Percentiles rank a stretch among this genome's conserved stretches.
phyloP scores from a whole-genome alignment of 1,140 invertebrate genomes.

The Nomia melanderi region DNA sequence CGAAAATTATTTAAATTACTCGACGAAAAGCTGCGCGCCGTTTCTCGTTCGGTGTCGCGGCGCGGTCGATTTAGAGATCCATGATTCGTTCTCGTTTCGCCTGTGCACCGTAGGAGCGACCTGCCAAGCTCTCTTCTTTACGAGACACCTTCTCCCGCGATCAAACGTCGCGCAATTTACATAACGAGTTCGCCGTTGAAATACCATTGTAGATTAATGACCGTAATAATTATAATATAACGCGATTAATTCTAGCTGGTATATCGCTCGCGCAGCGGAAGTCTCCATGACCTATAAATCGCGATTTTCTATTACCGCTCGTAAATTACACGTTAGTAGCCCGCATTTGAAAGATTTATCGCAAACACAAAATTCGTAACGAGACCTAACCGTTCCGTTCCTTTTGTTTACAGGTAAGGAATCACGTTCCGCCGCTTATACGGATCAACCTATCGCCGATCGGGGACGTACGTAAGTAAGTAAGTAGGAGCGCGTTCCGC shows the following conservation, averaged over 20 bases:
- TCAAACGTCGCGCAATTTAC: constrained; percentile 49
- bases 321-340: not conserved
- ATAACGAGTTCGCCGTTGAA: constrained; percentile 29
- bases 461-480: no score
- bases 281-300: constrained; percentile 46
- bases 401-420: constrained; percentile 51
- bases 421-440: not conserved
- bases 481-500: no score
- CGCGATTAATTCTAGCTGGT: constrained; percentile 53
- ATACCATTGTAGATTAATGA: constrained; percentile 43
- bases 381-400: not conserved
- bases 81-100: no score
- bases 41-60: no score
- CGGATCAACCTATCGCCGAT: constrained; percentile 8
- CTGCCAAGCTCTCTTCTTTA: constrained; percentile 16
- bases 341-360: not conserved
- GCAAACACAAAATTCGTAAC: not conserved
- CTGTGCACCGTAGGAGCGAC: not conserved
- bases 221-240: constrained; percentile 59
- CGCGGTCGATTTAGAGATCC: no score
- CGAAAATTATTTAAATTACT: no score
- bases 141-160: constrained; percentile 28
- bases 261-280: constrained; percentile 26
- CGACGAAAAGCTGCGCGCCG: no score
- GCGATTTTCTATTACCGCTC: not conserved